Percentiles rank a stretch among this genome's conserved stretches.
phyloP scores from a whole-genome alignment of 2,888 invertebrate species.

The Parnassius apollo region DNA sequence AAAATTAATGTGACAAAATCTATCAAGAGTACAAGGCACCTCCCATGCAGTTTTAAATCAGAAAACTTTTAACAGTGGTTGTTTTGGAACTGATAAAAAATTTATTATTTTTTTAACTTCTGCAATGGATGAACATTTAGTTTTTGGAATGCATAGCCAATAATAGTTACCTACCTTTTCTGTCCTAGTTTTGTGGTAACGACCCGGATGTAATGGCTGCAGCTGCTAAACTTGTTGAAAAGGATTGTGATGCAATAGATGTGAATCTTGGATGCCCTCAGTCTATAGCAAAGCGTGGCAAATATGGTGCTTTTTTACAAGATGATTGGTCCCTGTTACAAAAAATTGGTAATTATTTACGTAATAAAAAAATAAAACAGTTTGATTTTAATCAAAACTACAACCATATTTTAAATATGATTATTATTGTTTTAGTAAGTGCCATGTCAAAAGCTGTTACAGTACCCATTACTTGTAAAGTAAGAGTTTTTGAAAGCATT shows the following conservation, averaged over 20 bases:
- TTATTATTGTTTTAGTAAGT: slow-evolving; percentile 81
- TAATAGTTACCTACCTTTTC: background rate
- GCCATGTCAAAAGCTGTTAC: slow-evolving; percentile 85
- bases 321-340: slow-evolving; percentile 95
- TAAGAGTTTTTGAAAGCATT: slow-evolving; percentile 93
- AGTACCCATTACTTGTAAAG: slow-evolving; percentile 98
- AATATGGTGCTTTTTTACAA: slow-evolving; percentile 97
- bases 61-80: too few species aligned
- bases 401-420: background rate
- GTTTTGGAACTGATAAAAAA: too few species aligned
- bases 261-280: slow-evolving; percentile 99
- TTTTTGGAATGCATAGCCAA: too few species aligned
- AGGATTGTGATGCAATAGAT: slow-evolving; percentile 96
- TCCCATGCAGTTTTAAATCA: too few species aligned
- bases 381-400: slow-evolving; percentile 20
- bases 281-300: slow-evolving; percentile 96
- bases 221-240: slow-evolving; percentile 93
- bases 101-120: too few species aligned
- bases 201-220: slow-evolving; percentile 92
- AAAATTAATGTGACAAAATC: too few species aligned
- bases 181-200: slow-evolving; percentile 95
- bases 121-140: too few species aligned
- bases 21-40: too few species aligned
- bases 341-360: slow-evolving; percentile 85
- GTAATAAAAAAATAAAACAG: background rate